Evolutionary conservation across 2,888 invertebrate genomes (phyloP), one percentile per base, ranked within the genome.

Genomic region (Brenthis hecate): DNA sequence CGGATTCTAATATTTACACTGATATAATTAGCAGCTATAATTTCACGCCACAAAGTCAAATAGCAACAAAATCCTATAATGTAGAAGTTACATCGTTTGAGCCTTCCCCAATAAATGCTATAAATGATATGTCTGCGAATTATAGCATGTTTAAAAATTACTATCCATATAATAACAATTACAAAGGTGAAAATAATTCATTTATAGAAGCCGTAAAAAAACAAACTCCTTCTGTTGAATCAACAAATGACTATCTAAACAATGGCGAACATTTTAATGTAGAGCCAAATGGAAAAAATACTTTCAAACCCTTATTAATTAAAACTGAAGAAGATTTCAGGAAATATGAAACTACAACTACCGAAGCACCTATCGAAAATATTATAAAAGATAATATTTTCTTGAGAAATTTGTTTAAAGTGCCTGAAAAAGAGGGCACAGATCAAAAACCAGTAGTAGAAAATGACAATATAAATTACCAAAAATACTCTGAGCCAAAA

Each of bases 371-470:
- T 6, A 83, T 19, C 80, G 74, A 84, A 75, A 80, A 86, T 28
- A 78, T 84, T 19, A 76, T 92, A 43, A 78, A 81, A 72, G 82
- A 85, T 2, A 92, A 92, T 66, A 83, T 91, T 63, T 92, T 92
- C 74, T 75, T 92, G 19, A 89, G 85, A 78, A 86, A 85, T 72
- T 66, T 91, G 55, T 78, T 88, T n/a, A 83, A 76, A 43, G 71
- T 74, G 3, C 77, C 80, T 13, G 77, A 80, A 51, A 72, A 73
- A 32, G 77, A 81, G 63, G 71, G 77, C 51, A 74, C 75, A 51
- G 66, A 67, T 3, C 78, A 79, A 48, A 80, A 80, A 68, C 69
- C 75, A 51, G 55, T 65, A 51, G 32, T 57, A 8, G 66, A 48
- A 64, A 73, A 68, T 58, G 66, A 53, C 65, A 56, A 66, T 53